phyloP scores from a whole-genome alignment of 1,140 invertebrate genomes.

The Sycophaga agraensis region DNA sequence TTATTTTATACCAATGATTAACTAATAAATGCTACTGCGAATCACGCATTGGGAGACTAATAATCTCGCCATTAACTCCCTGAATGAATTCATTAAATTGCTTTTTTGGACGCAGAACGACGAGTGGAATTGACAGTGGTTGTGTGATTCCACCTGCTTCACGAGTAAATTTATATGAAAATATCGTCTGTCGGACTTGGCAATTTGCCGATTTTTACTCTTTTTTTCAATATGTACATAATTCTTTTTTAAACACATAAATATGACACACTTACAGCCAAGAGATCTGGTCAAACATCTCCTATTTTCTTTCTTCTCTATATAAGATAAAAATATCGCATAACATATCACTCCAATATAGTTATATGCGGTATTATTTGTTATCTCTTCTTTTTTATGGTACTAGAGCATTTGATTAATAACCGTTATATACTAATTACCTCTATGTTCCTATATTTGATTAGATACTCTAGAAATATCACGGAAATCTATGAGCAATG shows the following conservation, averaged over 20 bases:
- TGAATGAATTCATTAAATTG: conserved; percentile 12
- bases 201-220: conserved; percentile 11
- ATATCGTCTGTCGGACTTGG: conserved; percentile 15
- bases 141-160: not conserved
- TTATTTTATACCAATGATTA: conserved; percentile 9
- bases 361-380: conserved; percentile 6
- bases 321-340: conserved; percentile 22
- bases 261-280: conserved; percentile 26
- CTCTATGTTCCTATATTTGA: conserved; percentile 18
- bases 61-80: conserved; percentile 5
- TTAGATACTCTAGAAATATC: conserved; percentile 27
- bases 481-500: conserved; percentile 18
- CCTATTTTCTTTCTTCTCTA: conserved; percentile 4
- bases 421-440: conserved; percentile 14
- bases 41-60: not conserved
- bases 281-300: conserved; percentile 21
- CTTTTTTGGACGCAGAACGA: not conserved
- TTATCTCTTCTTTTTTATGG: not conserved
- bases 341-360: conserved; percentile 14
- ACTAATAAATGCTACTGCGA: conserved; percentile 10
- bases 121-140: conserved; percentile 18
- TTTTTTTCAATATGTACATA: conserved; percentile 13
- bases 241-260: not conserved
- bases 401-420: conserved; percentile 14
- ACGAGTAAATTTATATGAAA: conserved; percentile 30